Evolutionary conservation across 2,797 vertebrate species (phyloP).

Genomic region (Monodelphis domestica): DNA sequence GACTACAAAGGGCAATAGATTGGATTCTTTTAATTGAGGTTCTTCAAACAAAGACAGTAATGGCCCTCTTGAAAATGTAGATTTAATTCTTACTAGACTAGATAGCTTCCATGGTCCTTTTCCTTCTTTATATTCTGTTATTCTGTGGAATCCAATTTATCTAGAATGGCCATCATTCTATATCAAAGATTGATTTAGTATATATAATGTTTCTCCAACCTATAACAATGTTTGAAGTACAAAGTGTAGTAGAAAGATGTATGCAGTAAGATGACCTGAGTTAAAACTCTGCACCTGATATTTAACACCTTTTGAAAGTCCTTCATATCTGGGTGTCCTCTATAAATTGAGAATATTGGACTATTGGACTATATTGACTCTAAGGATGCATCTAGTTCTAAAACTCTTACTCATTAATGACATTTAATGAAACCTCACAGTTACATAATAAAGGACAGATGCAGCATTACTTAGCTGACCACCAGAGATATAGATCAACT

Average conservation of each 20-base stretch:
- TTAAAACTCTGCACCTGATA: background rate
- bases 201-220: background rate
- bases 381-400: background rate
- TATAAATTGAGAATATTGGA: background rate
- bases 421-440: background rate
- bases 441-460: background rate
- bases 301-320: background rate
- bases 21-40: background rate
- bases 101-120: background rate
- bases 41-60: background rate
- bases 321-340: background rate
- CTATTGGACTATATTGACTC: background rate
- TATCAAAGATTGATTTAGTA: background rate
- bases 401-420: background rate
- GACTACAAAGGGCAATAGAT: background rate
- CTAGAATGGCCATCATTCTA: background rate
- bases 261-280: background rate
- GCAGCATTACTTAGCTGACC: too few species aligned
- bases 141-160: background rate
- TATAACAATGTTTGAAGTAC: background rate
- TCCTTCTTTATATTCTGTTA: background rate
- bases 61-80: background rate
- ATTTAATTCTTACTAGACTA: background rate
- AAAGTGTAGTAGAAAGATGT: background rate
- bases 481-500: too few species aligned